A percentile compares a stretch with the other conserved stretches of the same genome.
These are phyloP conservation scores for Hydrotaea cyrtoneurina DNA, from an alignment of 2,888 invertebrate genomes.

Conservation along the genomic window DNA sequence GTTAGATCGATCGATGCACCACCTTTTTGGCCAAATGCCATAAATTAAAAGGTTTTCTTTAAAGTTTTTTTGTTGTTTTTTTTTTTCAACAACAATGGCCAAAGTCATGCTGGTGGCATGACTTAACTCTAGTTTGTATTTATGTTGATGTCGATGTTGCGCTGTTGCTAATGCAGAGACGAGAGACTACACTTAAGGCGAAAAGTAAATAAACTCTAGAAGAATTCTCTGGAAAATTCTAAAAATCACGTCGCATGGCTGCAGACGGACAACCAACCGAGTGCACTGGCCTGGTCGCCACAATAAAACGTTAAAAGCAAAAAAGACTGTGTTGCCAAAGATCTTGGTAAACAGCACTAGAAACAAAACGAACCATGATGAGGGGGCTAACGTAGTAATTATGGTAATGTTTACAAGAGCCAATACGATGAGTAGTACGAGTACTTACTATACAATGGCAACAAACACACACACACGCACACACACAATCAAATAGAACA, in stretches of 20 bases:
- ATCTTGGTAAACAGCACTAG: constrained; percentile 56
- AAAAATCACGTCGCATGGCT: constrained; percentile 23
- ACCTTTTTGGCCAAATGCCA: constrained; percentile 59
- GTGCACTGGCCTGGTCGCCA: not conserved
- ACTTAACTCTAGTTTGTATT: not conserved
- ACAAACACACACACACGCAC: not conserved
- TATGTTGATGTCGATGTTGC: not conserved
- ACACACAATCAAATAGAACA: constrained; percentile 8
- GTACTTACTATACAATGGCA: not conserved
- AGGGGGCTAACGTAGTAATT: constrained; percentile 43
- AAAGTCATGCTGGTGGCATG: too few relatives aligned
- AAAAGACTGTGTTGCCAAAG: constrained; percentile 58
- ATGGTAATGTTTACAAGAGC: constrained; percentile 59
- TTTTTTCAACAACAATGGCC: not conserved
- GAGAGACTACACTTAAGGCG: constrained; percentile 12
- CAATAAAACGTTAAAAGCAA: constrained; percentile 40
- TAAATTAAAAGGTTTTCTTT: not conserved
- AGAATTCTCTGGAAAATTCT: constrained; percentile 54
- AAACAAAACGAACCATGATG: constrained; percentile 61
- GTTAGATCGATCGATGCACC: constrained; percentile 22
- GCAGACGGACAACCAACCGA: not conserved
- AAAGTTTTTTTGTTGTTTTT: too few relatives aligned
- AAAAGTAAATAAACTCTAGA: constrained; percentile 37
- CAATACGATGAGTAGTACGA: not conserved
- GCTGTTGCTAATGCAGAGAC: not conserved